Conservation (phyloP, 2,113 vertebrate species). For the Edolisoma coerulescens region DNA sequence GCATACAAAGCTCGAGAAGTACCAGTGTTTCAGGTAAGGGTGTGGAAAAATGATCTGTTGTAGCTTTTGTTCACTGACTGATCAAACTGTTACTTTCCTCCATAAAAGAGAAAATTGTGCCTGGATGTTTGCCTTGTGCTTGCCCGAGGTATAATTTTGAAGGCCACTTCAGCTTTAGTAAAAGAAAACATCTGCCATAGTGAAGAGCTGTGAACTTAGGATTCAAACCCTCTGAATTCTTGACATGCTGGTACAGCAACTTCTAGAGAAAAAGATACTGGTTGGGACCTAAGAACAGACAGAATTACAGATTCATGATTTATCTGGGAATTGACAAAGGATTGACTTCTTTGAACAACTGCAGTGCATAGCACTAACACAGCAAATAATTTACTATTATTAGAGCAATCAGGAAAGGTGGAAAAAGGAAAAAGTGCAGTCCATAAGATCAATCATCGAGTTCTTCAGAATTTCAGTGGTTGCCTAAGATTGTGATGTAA, state of each 20-base stretch:
- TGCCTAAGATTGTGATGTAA: not conserved
- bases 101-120: not conserved
- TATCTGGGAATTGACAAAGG: not conserved
- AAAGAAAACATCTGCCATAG: not conserved
- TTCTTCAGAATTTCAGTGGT: not conserved
- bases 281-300: not conserved
- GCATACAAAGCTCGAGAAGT: not conserved
- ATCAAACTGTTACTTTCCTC: not conserved
- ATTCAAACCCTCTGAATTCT: not conserved
- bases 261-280: not conserved
- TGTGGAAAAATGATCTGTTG: not conserved
- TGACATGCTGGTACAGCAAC: not conserved
- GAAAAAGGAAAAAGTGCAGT: not conserved
- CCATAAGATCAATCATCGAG: accelerated
- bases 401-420: not conserved
- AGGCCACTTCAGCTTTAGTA: not conserved
- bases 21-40: not conserved
- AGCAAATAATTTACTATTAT: not conserved
- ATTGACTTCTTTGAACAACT: not conserved
- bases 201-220: not conserved
- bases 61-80: not conserved
- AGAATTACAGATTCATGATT: not conserved
- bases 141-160: not conserved
- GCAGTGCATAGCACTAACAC: not conserved
- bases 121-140: not conserved